Evolutionary conservation across 2,113 vertebrate species (phyloP).

Genomic region (Ameiurus melas): DNA sequence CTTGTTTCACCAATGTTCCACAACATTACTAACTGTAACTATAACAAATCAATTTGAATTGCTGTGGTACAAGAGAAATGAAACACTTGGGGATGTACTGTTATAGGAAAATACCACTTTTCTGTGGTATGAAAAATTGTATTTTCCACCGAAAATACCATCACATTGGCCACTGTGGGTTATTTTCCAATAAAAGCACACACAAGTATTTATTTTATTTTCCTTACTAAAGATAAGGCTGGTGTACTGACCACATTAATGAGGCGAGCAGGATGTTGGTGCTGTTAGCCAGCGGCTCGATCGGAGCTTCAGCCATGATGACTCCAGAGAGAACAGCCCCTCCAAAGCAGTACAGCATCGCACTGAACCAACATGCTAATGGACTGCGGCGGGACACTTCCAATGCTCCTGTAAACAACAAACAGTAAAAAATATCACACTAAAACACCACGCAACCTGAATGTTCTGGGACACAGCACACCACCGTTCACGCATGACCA

Average conservation of each 20-base stretch:
- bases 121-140: no score
- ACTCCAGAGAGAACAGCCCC: constrained; percentile 88
- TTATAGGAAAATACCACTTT: background rate
- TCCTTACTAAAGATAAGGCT: background rate
- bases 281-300: constrained; percentile 82
- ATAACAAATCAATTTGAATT: background rate
- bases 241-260: constrained; percentile 84
- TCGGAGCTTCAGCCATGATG: constrained; percentile 88
- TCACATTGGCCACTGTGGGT: background rate
- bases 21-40: background rate
- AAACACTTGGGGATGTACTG: background rate
- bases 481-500: background rate
- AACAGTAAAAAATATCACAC: background rate
- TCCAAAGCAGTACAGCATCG: constrained; percentile 95
- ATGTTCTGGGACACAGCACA: background rate
- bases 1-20: background rate
- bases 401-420: constrained; percentile 76
- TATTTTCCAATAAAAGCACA: background rate
- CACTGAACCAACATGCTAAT: constrained; percentile 93
- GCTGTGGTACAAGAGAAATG: background rate
- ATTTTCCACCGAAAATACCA: no score
- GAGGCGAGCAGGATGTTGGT: constrained; percentile 85
- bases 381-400: constrained; percentile 82
- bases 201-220: no score
- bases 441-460: background rate